Percentiles rank a stretch among this genome's conserved stretches.
These are phyloP conservation scores for Kryptolebias ocellatus DNA, from an alignment of 2,797 vertebrate species.

Conservation along the genomic window DNA sequence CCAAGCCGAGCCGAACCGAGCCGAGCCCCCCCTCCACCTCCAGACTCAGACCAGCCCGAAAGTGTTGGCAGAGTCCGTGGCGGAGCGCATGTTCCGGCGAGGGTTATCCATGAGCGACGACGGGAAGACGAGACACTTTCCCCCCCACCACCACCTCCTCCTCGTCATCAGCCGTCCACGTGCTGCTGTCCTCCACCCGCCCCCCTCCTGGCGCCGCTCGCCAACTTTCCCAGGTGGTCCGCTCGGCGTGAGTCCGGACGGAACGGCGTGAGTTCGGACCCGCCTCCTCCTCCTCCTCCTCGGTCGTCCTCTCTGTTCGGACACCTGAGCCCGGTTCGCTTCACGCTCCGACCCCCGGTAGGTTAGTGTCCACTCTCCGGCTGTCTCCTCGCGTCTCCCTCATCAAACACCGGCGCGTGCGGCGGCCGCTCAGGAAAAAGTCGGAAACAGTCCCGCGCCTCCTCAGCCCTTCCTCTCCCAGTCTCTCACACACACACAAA, in stretches of 20 bases:
- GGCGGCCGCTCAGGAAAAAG: slow-evolving; percentile 15
- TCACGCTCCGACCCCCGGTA: slow-evolving; percentile 22
- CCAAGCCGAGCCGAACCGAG: slow-evolving; percentile 7
- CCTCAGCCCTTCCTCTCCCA: background rate
- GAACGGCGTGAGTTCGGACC: background rate
- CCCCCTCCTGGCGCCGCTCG: background rate
- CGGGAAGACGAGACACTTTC: background rate
- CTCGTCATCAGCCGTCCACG: slow-evolving; percentile 1
- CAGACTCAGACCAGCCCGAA: slow-evolving; percentile 29
- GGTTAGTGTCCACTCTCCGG: slow-evolving; percentile 29
- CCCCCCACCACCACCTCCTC: background rate
- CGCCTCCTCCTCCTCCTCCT: background rate
- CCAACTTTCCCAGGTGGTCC: slow-evolving; percentile 55
- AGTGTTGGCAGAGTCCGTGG: slow-evolving; percentile 5
- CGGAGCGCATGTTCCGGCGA: slow-evolving; percentile 32
- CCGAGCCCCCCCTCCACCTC: background rate
- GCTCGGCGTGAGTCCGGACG: slow-evolving; percentile 1
- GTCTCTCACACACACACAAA: no score
- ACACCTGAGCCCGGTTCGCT: background rate
- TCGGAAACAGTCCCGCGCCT: background rate
- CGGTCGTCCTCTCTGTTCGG: background rate
- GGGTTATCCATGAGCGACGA: slow-evolving; percentile 6
- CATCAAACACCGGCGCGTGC: slow-evolving; percentile 18
- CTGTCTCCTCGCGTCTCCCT: slow-evolving; percentile 36
- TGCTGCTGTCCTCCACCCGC: background rate